Evolutionary conservation across 2,888 invertebrate genomes (phyloP), one percentile per base, ranked within the genome.

Genomic region (Octodonta nipae): DNA sequence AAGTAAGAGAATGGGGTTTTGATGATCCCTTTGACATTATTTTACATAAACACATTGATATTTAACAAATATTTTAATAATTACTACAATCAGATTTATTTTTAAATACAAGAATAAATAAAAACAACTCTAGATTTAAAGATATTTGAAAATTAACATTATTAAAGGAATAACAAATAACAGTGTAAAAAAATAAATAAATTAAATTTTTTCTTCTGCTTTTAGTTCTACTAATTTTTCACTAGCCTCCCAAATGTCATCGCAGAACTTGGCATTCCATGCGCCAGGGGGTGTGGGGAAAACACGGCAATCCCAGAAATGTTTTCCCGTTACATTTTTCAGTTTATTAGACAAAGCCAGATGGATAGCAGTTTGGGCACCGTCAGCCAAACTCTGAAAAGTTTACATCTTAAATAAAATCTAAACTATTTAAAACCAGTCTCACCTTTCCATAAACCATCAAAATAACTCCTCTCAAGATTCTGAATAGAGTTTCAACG

Each of bases 191-290:
- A 25, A 32, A 34, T n/a, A 26, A 25, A 14, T 10, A 26, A 29
- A 29, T 35, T 32, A 43, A 33, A 39, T 5, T 35, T 50, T 59
- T 33, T 85, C 84, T 38, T 63, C 65, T 2, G 74, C 66, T 30
- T 71, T 71, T 31, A 86, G 60, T 39, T 79, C 74, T 2, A 77
- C 79, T 37, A 87, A 60, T 41, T 73, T 70, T 46, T 81, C 78
- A 15, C 85, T 84, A 37, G 80, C 68, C 50, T 83, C 80, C 91
- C 91, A 92, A 26, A 89, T 60, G 50, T 81, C 79, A 46, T 72
- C 73, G 5, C 78, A 84, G 32, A 75, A 73, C 31, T 49, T 48
- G 32, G 45, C 45, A 22, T 54, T 52, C 49, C 55, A 50, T 15
- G 50, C 46, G 17, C 46, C 48, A 26, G 52, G 54, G 13, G 54